Base-by-base conservation (phyloP, 2,797 vertebrate genomes). In the Anisognathus igniventris region DNA sequence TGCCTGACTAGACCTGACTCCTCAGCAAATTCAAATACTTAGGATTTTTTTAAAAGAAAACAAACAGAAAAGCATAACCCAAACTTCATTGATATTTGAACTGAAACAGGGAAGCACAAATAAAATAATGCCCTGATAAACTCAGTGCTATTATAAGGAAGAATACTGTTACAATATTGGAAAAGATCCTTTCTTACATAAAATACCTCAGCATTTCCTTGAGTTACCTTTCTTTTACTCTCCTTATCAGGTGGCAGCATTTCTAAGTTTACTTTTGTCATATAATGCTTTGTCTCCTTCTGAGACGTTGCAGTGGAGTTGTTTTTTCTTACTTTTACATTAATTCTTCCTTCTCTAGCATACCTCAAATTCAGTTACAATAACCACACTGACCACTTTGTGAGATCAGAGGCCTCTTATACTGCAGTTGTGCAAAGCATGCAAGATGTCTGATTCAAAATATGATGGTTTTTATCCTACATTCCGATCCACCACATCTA, bases 301-400 rank as follows among this genome's bases (percentile, higher is more conserved):
- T 10, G 25, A 93, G 42, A 62, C 4, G 0, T 12, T 47, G 37
- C 0, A 0, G 22, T 39, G 14, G 16, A 58, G n/a, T 7, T 74
- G 11, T 9, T 71, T 83, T 77, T 88, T 61, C 39, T 71, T 61
- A 33, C 5, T 64, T 87, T 39, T 57, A 20, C 30, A 57, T 61
- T 35, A 88, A 86, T 68, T 75, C 30, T 22, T 67, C 35, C 84
- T 79, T 74, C 47, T 65, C 73, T 80, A 35, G 39, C 66, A 54
- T 47, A 65, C 20, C 37, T 80, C 60, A 75, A 61, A 86, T 28
- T 57, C 70, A 88, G 47, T 47, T 75, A 50, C 53, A 87, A 66
- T 40, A 88, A 90, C 65, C 58, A 77, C 23, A 10, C 4, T 35
- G 72, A 50, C 48, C n/a, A 24, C 31, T 78, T 30, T 25, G 54